Evolutionary conservation across 2,888 invertebrate species (phyloP).

Genomic region (Eupithecia centaureata): DNA sequence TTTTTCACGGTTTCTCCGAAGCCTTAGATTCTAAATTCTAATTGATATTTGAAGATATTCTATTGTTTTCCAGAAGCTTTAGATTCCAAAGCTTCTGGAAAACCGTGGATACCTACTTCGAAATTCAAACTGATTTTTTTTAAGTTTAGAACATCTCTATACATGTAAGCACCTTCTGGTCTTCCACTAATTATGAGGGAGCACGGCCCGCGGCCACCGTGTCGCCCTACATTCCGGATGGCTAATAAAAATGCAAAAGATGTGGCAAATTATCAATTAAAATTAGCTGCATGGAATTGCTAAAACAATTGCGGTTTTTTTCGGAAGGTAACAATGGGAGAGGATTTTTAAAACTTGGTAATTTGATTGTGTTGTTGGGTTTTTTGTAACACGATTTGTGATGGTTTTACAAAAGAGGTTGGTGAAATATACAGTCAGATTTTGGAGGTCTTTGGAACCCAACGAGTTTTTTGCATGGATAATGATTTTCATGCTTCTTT

Average conservation of each 20-base stretch:
- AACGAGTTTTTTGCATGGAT: neutral
- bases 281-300: slow-evolving; percentile 64
- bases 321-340: slow-evolving; percentile 24
- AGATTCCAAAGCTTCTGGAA: no score
- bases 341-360: slow-evolving; percentile 14
- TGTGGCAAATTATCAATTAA: slow-evolving; percentile 77
- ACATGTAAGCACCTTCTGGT: slow-evolving; percentile 23
- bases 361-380: slow-evolving; percentile 16
- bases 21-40: no score
- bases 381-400: slow-evolving; percentile 9
- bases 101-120: no score
- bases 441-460: neutral
- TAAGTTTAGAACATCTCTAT: slow-evolving; percentile 24
- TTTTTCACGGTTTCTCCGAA: neutral
- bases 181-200: slow-evolving; percentile 75
- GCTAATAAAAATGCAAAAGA: slow-evolving; percentile 80
- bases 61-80: neutral
- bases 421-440: neutral
- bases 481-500: neutral
- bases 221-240: slow-evolving; percentile 70
- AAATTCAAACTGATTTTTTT: no score
- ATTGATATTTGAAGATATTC: no score
- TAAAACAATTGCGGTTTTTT: slow-evolving; percentile 40
- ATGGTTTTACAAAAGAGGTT: slow-evolving; percentile 8
- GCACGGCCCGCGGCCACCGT: slow-evolving; percentile 64